Evolutionary conservation across 2,113 vertebrate species (phyloP), one percentile per base, ranked within the genome.

Genomic region (Xiphorhynchus elegans): DNA sequence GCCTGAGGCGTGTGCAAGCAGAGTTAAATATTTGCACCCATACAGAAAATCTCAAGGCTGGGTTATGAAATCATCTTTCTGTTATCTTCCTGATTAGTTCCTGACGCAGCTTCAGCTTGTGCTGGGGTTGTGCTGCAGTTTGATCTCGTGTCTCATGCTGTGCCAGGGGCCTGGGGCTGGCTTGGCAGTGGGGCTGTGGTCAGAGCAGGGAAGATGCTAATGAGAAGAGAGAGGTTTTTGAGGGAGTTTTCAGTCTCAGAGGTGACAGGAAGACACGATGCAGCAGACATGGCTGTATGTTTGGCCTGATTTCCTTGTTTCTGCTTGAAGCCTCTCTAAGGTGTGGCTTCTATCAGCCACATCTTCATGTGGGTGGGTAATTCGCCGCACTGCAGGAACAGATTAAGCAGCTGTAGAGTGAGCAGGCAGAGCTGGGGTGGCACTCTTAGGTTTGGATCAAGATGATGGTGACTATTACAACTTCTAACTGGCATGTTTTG

Each of bases 311-410:
- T 95, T 70, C 94, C 78, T 83, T 83, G 82, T 90, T 93, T 52
- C 84, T 91, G n/a, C 93, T 69, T 56, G 78, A 83, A 94, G 37
- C 84, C 35, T 92, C 75, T 70, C 69, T 28, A 87, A 91, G 94
- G 92, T 49, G 90, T 95, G 93, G 84, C 66, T 79, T 82, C 58
- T 59, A 16, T 94, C 84, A 63, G 56, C 50, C 23, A 4, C 35
- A 70, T 94, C 67, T 93, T 72, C 10, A 1, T 21, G 90, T 96
- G 75, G 90, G 82, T 73, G 90, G 63, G 31, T 87, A n/a, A 68
- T 79, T 84, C 17, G 18, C 26, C 69, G 9, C 39, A 23, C 39
- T 37, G 40, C 37, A 90, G 90, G 42, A 79, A 58, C 50, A 0
- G 17, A 76, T 64, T 35, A 46, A 40, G 6, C 35, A 13, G 2